Base-by-base conservation (phyloP, 1,140 invertebrate genomes). In the Rhizoglyphus robini region DNA sequence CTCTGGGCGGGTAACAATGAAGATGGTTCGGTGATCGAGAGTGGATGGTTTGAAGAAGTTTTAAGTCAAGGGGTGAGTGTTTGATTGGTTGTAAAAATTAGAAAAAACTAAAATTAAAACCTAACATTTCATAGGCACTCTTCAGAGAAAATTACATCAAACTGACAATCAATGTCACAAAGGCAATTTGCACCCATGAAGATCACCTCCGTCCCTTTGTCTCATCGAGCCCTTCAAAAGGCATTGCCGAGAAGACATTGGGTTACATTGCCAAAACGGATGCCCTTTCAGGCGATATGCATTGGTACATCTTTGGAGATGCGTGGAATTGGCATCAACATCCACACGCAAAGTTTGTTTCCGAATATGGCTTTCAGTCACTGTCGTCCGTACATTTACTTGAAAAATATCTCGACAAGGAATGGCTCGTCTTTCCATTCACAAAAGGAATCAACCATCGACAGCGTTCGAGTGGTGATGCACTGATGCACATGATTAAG, bases 301-400 rank as follows among this genome's bases (percentile, higher is more conserved):
- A 72, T 51, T 72, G 69, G 47, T 71, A 72, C 36, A 13, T 3
- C 73, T 25, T 84, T 0, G 75, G 75, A 63, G 84, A 96, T 73
- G 82, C 84, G 57, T 98, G 91, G 90, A 75, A 87, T 67, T 78
- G 82, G n/a, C 81, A 78, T 47, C 83, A 80, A 4, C 96, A 86
- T 75, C 88, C 88, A 0, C 80, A 79, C 13, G 83, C 90, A 0
- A 81, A 94, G 68, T 96, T 98, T 76, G 82, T 85, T 20, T 95
- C 93, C 0, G 96, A 99, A 76, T 99, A 95, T 74, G 96, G 96
- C 13, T 87, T 91, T 68, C 92, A 97, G 75, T 88, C 91, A 3
- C 78, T 88, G 46, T 90, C 93, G 0, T 84, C 84, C 4, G 74
- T 84, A 15, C 74, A 77, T 30, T 83, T 85, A 3, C 76, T 87